phyloP scores from a whole-genome alignment of 2,888 invertebrate genomes.

The Chrysolina americana region DNA sequence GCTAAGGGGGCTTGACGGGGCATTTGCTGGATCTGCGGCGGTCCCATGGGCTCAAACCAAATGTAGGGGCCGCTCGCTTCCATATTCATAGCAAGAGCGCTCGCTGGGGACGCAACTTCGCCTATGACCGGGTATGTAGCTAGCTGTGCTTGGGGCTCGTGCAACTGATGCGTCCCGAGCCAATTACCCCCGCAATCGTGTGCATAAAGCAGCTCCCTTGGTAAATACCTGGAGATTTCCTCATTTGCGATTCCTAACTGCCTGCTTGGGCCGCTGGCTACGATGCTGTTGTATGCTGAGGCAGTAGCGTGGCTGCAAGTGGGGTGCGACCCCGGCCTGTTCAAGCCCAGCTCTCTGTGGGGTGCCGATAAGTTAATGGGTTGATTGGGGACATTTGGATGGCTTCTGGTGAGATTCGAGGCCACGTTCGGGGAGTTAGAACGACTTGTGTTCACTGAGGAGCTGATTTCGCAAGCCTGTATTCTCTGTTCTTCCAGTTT shows the following conservation, averaged over 20 bases:
- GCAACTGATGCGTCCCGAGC: constrained; percentile 81
- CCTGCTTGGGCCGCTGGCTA: constrained; percentile 59
- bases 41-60: constrained; percentile 86
- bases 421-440: too few species aligned
- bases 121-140: constrained; percentile 52
- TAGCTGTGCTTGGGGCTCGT: constrained; percentile 46
- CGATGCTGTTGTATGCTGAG: constrained; percentile 51
- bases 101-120: constrained; percentile 50
- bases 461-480: too few species aligned
- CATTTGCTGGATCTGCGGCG: constrained; percentile 64
- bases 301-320: constrained; percentile 48
- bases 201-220: constrained; percentile 69
- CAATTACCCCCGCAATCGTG: constrained; percentile 84
- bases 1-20: constrained; percentile 69
- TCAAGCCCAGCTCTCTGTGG: too few species aligned
- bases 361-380: too few species aligned
- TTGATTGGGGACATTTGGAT: too few species aligned
- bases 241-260: constrained; percentile 60
- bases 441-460: too few species aligned
- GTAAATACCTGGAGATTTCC: constrained; percentile 44
- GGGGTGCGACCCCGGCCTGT: too few species aligned
- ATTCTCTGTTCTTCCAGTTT: too few species aligned
- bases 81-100: constrained; percentile 58
- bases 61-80: constrained; percentile 76
- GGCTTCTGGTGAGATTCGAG: too few species aligned